Percentiles rank a stretch among this genome's conserved stretches.
phyloP scores from a whole-genome alignment of 2,888 invertebrate species.

The Habrosyne pyritoides region DNA sequence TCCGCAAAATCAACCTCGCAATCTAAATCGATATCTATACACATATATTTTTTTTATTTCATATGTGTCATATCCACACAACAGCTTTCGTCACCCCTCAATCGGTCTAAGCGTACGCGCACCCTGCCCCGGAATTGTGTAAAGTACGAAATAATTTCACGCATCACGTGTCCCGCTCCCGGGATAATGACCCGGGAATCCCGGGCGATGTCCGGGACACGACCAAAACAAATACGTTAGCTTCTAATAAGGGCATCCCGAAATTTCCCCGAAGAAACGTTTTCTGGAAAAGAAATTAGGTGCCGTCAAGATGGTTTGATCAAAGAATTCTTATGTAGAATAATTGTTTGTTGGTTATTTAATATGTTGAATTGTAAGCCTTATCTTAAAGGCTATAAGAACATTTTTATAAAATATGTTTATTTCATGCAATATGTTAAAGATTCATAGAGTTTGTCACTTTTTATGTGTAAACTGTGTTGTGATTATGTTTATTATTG shows the following conservation, averaged over 20 bases:
- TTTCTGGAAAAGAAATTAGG: conserved; percentile 49
- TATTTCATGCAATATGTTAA: no score
- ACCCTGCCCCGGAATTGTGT: conserved; percentile 69
- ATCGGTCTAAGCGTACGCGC: conserved; percentile 67
- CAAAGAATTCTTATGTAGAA: conserved; percentile 5
- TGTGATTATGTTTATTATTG: no score
- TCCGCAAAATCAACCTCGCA: no score
- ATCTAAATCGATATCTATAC: no score
- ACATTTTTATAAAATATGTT: no score
- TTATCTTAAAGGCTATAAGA: not conserved
- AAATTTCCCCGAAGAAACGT: conserved; percentile 32
- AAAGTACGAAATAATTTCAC: conserved; percentile 84
- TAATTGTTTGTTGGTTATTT: no score
- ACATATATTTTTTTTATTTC: not conserved
- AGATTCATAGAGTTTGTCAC: no score
- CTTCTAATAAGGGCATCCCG: conserved; percentile 31
- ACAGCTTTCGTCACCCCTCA: conserved; percentile 39
- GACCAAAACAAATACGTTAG: conserved; percentile 67
- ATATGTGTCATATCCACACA: conserved; percentile 44
- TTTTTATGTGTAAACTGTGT: no score
- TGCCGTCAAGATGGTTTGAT: conserved; percentile 1
- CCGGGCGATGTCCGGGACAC: conserved; percentile 49
- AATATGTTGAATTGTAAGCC: no score
- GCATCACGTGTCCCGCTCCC: conserved; percentile 77
- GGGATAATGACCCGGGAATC: conserved; percentile 76